Base-by-base conservation (phyloP, 2,888 invertebrate species). In the Orchesellides sinensis region DNA sequence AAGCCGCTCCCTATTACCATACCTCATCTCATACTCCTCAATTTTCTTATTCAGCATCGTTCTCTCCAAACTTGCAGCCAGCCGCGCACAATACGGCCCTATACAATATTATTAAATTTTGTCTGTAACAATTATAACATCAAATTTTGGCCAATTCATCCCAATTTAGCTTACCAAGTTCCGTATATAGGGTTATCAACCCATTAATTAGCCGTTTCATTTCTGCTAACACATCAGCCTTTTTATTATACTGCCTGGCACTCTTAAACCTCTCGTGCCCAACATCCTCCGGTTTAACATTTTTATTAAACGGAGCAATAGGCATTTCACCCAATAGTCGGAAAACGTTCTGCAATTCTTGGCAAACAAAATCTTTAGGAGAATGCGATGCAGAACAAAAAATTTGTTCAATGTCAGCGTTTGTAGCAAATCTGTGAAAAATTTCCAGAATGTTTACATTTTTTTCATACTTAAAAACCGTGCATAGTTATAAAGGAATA, bases 81-180 rank as follows among this genome's bases (percentile, higher is more conserved):
- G 19, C 3, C 5, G 3, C 10, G 56, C 56, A n/a, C 56, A 56
- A 23, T 56, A 56, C 23, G 56, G 56, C 56, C 56, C 56, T 49
- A n/a, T n/a, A n/a, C n/a, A n/a, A n/a, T n/a, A n/a, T n/a, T n/a
- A n/a, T n/a, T n/a, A n/a, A n/a, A n/a, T n/a, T n/a, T n/a, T n/a
- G n/a, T n/a, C n/a, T n/a, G n/a, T n/a, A n/a, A n/a, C n/a, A n/a
- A n/a, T n/a, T n/a, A n/a, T n/a, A n/a, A n/a, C n/a, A n/a, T n/a
- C n/a, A n/a, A n/a, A n/a, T n/a, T n/a, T n/a, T n/a, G n/a, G n/a
- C n/a, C n/a, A n/a, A n/a, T n/a, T n/a, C n/a, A n/a, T n/a, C n/a
- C n/a, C n/a, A n/a, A n/a, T n/a, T n/a, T n/a, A n/a, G n/a, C n/a
- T n/a, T n/a, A n/a, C n/a, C n/a, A n/a, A n/a, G n/a, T n/a, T n/a